Base-by-base conservation (phyloP, 1,140 invertebrate species). In the Microvelia longipes region DNA sequence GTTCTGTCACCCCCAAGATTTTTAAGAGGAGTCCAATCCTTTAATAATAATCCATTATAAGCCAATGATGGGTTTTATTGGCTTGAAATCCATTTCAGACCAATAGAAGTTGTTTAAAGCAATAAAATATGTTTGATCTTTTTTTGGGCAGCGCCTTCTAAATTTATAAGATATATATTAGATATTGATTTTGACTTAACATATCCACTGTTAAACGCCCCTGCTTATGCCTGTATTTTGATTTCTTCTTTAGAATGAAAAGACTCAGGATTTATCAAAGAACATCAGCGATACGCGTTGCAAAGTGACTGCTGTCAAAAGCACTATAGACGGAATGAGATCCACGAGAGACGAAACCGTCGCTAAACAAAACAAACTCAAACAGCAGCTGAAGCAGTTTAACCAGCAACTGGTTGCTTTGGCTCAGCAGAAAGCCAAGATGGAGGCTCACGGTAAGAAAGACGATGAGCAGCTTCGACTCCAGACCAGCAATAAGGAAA, bases 321-420 rank as follows among this genome's bases (percentile, higher is more conserved):
- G 89, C 1, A 93, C 92, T 27, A 99, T 99, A 73, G 96, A 99
- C 81, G 90, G 90, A 2, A 98, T 99, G 96, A 82, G 96, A 60
- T 75, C 86, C 0, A 92, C 92, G 28, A 83, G 97, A 35, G 97
- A 99, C 78, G 30, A 71, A 71, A 65, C 67, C 2, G 26, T 71
- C 19, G 60, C 67, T 11, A 66, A 71, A 27, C 62, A 68, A 2
- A 68, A 68, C 29, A 27, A 61, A 64, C 81, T 97, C 1, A 96
- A 98, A 77, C 86, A 86, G 61, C 85, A 87, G 75, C 82, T 94
- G 0, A 90, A 93, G 75, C 92, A 94, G 75, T 87, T 94, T 74
- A 95, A 85, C 74, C 79, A 81, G 70, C 66, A 70, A 67, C 82
- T 94, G 70, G 80, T 94, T 13, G 81, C 86, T 1, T 79, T 93